Conservation (phyloP, 1,140 invertebrate genomes). For the Mylabris phalerata region DNA sequence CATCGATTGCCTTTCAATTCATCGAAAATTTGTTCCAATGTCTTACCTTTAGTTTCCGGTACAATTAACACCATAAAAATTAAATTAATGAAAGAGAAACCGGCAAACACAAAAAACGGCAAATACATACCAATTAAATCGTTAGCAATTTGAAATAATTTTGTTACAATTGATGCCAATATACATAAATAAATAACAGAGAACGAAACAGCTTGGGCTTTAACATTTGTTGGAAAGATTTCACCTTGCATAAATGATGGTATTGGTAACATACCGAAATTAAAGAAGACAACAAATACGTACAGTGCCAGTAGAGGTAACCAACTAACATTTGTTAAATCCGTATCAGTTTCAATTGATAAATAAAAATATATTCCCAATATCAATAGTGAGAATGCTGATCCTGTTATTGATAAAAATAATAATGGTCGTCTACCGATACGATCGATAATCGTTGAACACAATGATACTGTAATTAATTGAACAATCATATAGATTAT, state of each 20-base stretch:
- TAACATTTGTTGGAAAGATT: slow-evolving; percentile 13
- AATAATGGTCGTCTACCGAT: slow-evolving; percentile 65
- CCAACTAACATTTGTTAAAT: slow-evolving; percentile 16
- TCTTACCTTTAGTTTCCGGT: slow-evolving; percentile 14
- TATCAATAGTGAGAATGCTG: slow-evolving; percentile 47
- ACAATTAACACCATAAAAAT: slow-evolving; percentile 4
- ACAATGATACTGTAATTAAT: slow-evolving; percentile 54
- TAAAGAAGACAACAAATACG: slow-evolving; percentile 62
- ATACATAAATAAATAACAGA: slow-evolving; percentile 5
- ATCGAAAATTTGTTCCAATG: slow-evolving; percentile 1
- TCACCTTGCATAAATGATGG: slow-evolving; percentile 52
- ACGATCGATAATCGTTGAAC: slow-evolving; percentile 62
- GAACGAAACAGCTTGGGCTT: slow-evolving; percentile 3
- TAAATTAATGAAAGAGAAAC: slow-evolving; percentile 4
- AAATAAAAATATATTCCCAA: slow-evolving; percentile 58
- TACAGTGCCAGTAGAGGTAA: slow-evolving; percentile 61
- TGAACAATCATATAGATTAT: slow-evolving; percentile 62
- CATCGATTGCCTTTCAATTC: background rate
- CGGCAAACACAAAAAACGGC: slow-evolving; percentile 4
- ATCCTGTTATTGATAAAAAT: slow-evolving; percentile 51
- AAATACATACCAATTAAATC: slow-evolving; percentile 4
- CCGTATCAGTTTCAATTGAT: slow-evolving; percentile 38
- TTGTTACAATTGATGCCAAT: background rate
- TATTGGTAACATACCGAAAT: slow-evolving; percentile 61
- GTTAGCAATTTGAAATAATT: background rate